Evolutionary conservation across 2,113 vertebrate genomes (phyloP).

Genomic region (Notothenia rossii): DNA sequence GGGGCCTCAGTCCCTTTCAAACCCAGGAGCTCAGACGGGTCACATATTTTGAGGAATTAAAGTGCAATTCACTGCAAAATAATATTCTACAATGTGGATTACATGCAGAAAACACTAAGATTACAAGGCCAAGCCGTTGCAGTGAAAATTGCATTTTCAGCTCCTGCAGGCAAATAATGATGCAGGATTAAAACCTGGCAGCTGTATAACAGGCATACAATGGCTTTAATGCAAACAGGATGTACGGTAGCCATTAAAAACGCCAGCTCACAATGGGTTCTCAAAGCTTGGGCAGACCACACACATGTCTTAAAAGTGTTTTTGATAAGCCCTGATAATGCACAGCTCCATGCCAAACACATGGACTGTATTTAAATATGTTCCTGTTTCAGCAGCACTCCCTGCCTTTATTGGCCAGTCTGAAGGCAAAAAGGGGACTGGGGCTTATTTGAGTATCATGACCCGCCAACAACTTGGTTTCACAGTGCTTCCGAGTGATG

Average conservation of each 20-base stretch:
- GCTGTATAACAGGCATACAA: constrained; percentile 23
- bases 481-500: constrained; percentile 39
- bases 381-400: constrained; percentile 38
- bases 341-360: constrained; percentile 18
- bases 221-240: constrained; percentile 62
- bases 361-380: constrained; percentile 20
- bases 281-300: constrained; percentile 35
- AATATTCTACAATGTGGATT: constrained; percentile 55
- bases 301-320: constrained; percentile 34
- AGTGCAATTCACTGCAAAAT: constrained; percentile 32
- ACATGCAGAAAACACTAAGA: constrained; percentile 25
- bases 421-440: constrained; percentile 15
- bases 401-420: constrained; percentile 26
- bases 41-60: constrained; percentile 71
- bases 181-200: constrained; percentile 37
- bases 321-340: constrained; percentile 6
- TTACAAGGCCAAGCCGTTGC: constrained; percentile 16
- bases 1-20: constrained; percentile 30
- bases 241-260: constrained; percentile 45
- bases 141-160: constrained; percentile 4
- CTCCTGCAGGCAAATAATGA: constrained; percentile 33
- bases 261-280: constrained; percentile 30
- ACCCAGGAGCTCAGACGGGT: constrained; percentile 61
- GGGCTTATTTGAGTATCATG: constrained; percentile 13
- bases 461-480: constrained; percentile 29